Evolutionary conservation across 2,797 vertebrate species (phyloP).

Genomic region (Acridotheres tristis): DNA sequence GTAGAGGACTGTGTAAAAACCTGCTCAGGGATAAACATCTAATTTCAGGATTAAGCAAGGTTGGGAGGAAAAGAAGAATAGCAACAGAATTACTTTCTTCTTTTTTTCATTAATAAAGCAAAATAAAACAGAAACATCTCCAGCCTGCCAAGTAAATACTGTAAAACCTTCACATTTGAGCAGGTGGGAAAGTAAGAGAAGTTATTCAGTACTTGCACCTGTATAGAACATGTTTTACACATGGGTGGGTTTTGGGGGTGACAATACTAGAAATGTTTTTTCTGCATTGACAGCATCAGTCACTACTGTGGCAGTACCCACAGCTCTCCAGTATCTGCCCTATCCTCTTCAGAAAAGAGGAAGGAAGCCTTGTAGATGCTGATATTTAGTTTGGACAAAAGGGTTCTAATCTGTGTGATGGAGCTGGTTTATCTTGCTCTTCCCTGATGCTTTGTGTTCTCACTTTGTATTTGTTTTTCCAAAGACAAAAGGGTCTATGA

Average conservation of each 20-base stretch:
- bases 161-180: background rate
- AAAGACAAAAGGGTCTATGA: background rate
- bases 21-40: background rate
- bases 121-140: background rate
- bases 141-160: background rate
- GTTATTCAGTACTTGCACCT: background rate
- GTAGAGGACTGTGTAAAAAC: background rate
- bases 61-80: background rate
- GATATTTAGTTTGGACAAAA: background rate
- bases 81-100: background rate
- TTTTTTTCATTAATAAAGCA: background rate
- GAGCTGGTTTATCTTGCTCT: background rate
- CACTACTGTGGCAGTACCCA: accelerated
- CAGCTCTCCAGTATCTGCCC: background rate
- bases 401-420: background rate
- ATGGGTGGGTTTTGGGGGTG: background rate
- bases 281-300: background rate
- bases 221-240: background rate
- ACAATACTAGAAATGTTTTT: background rate
- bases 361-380: background rate
- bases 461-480: background rate
- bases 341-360: background rate
- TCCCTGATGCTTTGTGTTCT: background rate
- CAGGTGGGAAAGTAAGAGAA: background rate
- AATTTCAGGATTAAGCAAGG: background rate